Percentiles rank a stretch among this genome's conserved stretches.
Conservation (phyloP, 1,140 invertebrate species). For the Ectropis grisescens region DNA sequence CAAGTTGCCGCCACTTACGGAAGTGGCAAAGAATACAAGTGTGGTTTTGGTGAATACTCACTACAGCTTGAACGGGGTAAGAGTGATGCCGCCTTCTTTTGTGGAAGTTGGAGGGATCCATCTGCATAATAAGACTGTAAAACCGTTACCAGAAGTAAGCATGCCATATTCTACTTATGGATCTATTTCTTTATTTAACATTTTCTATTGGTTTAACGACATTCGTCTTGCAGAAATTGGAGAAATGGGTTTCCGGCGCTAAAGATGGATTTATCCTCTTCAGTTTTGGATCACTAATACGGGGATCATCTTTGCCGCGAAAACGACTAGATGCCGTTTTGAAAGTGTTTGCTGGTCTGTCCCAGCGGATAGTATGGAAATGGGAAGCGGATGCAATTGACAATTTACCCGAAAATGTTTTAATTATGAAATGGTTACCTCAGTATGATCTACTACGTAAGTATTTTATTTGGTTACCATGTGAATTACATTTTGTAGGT, state of each 20-base stretch:
- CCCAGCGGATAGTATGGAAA: slow-evolving; percentile 75
- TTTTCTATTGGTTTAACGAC: too few species aligned
- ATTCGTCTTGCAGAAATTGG: slow-evolving; percentile 19
- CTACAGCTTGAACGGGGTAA: slow-evolving; percentile 17
- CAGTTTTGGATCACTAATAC: slow-evolving; percentile 69
- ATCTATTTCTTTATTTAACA: too few species aligned
- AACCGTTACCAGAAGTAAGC: slow-evolving; percentile 19
- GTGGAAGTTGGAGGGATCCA: slow-evolving; percentile 32
- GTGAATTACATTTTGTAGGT: too few species aligned
- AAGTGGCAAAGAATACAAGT: slow-evolving; percentile 21
- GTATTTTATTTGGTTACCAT: slow-evolving; percentile 8
- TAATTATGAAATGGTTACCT: slow-evolving; percentile 74
- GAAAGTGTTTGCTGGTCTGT: slow-evolving; percentile 64
- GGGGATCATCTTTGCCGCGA: slow-evolving; percentile 33
- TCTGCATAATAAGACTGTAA: slow-evolving; percentile 16
- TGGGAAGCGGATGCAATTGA: slow-evolving; percentile 64
- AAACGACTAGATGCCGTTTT: slow-evolving; percentile 53
- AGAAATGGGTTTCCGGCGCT: slow-evolving; percentile 17
- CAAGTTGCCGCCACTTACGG: slow-evolving; percentile 10
- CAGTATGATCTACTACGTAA: slow-evolving; percentile 72
- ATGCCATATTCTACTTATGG: neutral
- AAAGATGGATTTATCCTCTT: slow-evolving; percentile 71
- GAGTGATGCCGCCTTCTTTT: slow-evolving; percentile 15
- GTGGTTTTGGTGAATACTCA: slow-evolving; percentile 25
- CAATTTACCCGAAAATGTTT: slow-evolving; percentile 68